Base-by-base conservation (phyloP, 2,888 invertebrate species). In the Leucozona laternaria region DNA sequence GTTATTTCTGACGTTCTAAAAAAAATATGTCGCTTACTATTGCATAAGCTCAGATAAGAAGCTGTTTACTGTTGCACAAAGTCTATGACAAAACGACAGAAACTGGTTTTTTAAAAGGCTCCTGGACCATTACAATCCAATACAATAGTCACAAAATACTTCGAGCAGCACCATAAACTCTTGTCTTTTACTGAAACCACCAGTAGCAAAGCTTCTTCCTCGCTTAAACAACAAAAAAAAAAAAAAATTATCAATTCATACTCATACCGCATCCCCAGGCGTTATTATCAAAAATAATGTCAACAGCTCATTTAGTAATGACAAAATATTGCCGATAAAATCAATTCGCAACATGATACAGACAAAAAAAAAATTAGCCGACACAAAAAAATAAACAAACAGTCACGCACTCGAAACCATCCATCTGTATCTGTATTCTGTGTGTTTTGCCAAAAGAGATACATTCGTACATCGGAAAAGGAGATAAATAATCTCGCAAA, bases 401-500 rank as follows among this genome's bases (percentile, higher is more conserved):
- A 55, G 40, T 28, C 50, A 28, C 37, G 37, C 22, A 45, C 34
- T 50, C 72, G 28, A 72, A 55, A 55, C 55, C 73, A 73, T 48
- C 73, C 66, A 57, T 71, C 68, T 53, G 37, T 31, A 28, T 45
- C 28, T 31, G 0, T 15, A 22, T 37, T 34, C 6, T 31, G 13
- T 66, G 34, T 5, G 22, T 34, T 50, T 68, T 50, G 53, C 34
- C 53, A 34, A 68, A 50, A 50, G 53, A 73, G 55, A 68, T 48
- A 50, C 79, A 71, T 76, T 66, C 53, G 64, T 43, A 75, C 11
- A n/a, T n/a, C n/a, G 55, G 48, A 62, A 72, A 37, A 13, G 37
- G 37, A 80, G 76, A 85, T 85, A 55, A 66, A 73, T 73, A 78
- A 80, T 81, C 80, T 80, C n/a, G 71, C 60, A 62, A 81, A 86